These are phyloP conservation scores for Periparus ater DNA, from an alignment of 2,797 vertebrate genomes.

Conservation along the genomic window DNA sequence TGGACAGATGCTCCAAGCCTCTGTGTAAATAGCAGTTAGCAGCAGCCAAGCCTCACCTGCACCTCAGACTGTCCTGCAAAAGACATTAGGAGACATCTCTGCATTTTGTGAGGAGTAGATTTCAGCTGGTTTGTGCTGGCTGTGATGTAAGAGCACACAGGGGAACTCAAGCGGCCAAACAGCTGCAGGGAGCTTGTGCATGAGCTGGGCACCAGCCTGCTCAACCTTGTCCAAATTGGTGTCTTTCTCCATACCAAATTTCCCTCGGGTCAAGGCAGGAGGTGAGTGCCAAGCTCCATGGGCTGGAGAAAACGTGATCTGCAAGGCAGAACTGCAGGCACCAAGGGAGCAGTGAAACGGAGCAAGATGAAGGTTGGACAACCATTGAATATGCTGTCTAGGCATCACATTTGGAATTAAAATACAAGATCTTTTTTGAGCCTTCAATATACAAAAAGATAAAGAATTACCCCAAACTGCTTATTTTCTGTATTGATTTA, in stretches of 20 bases:
- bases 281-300: background rate
- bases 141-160: background rate
- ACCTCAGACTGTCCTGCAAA: background rate
- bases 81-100: background rate
- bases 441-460: background rate
- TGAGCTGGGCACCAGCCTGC: background rate
- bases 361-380: background rate
- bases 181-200: background rate
- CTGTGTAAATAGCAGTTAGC: background rate
- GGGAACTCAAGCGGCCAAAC: background rate
- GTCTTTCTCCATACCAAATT: background rate
- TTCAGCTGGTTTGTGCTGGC: background rate
- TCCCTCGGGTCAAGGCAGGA: background rate
- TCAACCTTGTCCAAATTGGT: background rate
- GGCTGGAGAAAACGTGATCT: background rate
- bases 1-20: background rate
- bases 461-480: background rate
- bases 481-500: background rate
- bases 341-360: background rate
- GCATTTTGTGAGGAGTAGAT: background rate
- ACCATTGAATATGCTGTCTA: background rate
- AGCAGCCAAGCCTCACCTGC: background rate
- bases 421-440: background rate
- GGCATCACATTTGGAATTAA: background rate
- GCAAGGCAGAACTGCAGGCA: background rate